Evolutionary conservation across 92 coral and sea anemone genomes (phyloP).

Genomic region (Anthopleura xanthogrammica): DNA sequence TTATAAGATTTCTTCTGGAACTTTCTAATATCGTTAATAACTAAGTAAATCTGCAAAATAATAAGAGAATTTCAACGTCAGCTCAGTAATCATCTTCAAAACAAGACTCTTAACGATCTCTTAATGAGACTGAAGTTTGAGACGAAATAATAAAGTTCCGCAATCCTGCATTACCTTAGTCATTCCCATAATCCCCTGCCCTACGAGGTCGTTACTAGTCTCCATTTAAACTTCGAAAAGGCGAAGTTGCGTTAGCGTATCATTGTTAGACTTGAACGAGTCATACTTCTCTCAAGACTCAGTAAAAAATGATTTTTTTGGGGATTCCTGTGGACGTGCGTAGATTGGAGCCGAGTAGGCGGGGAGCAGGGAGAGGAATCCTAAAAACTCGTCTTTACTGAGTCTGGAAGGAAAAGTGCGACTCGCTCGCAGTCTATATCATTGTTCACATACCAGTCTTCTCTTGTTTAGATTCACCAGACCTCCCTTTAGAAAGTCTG

Average conservation of each 20-base stretch:
- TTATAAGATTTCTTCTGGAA: slow-evolving; percentile 90
- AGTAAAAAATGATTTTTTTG: no score
- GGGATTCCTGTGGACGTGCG: no score
- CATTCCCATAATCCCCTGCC: not conserved
- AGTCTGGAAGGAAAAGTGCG: not conserved
- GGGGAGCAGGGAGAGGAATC: no score
- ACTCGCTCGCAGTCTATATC: not conserved
- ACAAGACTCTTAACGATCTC: no score
- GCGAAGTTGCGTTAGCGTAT: not conserved
- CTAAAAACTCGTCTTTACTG: no score
- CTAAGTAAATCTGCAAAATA: slow-evolving; percentile 63
- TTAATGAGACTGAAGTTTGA: no score
- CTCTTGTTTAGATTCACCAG: slow-evolving; percentile 85
- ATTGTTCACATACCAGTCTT: slow-evolving; percentile 56
- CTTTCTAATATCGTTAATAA: slow-evolving; percentile 84
- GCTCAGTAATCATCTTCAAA: not conserved
- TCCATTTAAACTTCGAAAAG: not conserved
- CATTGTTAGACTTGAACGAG: no score
- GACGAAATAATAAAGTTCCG: no score
- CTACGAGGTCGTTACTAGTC: not conserved
- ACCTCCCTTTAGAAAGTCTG: slow-evolving; percentile 95
- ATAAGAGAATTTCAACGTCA: not conserved
- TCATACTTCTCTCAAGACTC: no score
- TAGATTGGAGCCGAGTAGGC: not conserved
- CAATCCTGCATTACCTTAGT: not conserved